Conservation (phyloP, 1,140 invertebrate genomes). For the Bombus waltoni region DNA sequence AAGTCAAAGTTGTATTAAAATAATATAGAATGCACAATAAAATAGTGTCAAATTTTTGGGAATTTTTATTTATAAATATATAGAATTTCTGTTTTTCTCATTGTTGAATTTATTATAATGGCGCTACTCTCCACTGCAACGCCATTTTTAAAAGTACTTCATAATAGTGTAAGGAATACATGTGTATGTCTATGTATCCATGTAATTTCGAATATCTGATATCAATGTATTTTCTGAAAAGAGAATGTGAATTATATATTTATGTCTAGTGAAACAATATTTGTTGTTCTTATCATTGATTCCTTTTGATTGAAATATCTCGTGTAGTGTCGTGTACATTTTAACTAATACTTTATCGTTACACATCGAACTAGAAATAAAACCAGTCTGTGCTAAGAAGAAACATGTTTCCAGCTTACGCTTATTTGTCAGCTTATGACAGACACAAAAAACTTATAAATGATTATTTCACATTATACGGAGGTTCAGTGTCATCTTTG, state of each 20-base stretch:
- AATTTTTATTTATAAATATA: neutral
- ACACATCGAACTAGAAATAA: neutral
- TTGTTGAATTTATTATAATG: neutral
- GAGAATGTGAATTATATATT: neutral
- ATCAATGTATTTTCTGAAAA: neutral
- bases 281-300: no score
- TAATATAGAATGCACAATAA: neutral
- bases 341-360: neutral
- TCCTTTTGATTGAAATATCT: no score
- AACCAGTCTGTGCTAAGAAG: neutral
- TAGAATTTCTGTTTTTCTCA: neutral
- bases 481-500: constrained; percentile 68
- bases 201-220: neutral
- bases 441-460: constrained; percentile 79
- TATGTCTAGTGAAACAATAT: neutral
- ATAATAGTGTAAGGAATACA: neutral
- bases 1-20: neutral
- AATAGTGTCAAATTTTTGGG: neutral
- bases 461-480: constrained; percentile 74
- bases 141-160: constrained; percentile 9
- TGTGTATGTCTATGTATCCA: no score
- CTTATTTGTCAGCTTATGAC: constrained; percentile 77
- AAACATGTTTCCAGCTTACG: constrained; percentile 76
- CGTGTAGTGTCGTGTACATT: neutral
- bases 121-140: neutral